These are phyloP conservation scores for Melanotaenia pygmaea DNA, from an alignment of 2,797 vertebrate genomes.

Conservation along the genomic window DNA sequence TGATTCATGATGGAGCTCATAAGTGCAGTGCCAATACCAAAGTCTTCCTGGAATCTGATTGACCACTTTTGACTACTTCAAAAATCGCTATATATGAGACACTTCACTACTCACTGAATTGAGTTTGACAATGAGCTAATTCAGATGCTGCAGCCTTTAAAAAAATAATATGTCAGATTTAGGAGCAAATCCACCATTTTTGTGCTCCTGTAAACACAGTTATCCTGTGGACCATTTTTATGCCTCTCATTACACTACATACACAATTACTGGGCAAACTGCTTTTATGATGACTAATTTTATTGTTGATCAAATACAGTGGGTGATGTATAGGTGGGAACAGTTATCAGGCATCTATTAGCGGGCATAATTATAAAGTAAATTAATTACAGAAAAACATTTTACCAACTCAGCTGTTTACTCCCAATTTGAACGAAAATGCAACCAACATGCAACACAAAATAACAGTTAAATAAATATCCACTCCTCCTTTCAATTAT, in stretches of 20 bases:
- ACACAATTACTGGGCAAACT: not conserved
- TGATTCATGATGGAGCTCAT: constrained; percentile 56
- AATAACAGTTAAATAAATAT: not conserved
- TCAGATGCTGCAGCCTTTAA: not conserved
- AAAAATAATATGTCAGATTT: not conserved
- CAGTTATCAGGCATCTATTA: not conserved
- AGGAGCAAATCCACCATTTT: not conserved
- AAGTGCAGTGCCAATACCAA: constrained; percentile 26
- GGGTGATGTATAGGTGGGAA: not conserved
- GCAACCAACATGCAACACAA: not conserved
- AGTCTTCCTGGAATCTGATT: constrained; percentile 35
- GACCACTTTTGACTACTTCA: constrained; percentile 31
- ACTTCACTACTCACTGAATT: not conserved
- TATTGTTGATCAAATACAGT: not conserved
- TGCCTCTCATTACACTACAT: not conserved
- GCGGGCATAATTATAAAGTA: not conserved
- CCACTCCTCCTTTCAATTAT: not conserved
- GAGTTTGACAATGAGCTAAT: not conserved
- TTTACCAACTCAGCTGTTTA: not conserved
- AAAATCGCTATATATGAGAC: not conserved
- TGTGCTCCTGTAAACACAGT: not conserved
- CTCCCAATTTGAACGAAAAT: not conserved
- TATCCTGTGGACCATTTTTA: not conserved
- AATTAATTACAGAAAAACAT: not conserved
- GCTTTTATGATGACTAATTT: constrained; percentile 1